A percentile compares a stretch with the other conserved stretches of the same genome.
Conservation (phyloP, 2,797 vertebrate genomes). For the Mustela erminea region DNA sequence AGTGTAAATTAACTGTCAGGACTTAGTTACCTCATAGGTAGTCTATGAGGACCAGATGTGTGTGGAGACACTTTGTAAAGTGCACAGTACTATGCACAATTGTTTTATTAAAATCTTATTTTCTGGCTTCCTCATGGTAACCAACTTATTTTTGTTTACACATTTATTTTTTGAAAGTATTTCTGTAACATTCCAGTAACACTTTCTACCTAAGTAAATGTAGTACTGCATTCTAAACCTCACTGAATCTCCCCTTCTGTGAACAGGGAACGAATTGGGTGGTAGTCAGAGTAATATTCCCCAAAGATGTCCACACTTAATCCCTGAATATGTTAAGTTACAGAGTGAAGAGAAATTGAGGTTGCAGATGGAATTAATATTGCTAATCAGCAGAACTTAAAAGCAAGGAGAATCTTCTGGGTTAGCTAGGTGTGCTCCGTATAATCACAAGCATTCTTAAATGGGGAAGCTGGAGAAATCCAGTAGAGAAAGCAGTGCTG, state of each 20-base stretch:
- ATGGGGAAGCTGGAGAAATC: neutral
- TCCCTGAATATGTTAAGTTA: neutral
- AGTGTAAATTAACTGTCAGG: neutral
- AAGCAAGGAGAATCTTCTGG: neutral
- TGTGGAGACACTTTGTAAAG: neutral
- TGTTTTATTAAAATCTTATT: conserved; percentile 21
- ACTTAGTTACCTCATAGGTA: neutral
- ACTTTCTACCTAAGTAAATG: neutral
- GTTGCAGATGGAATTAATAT: neutral
- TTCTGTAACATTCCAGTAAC: neutral
- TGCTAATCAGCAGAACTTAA: neutral
- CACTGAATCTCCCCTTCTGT: neutral
- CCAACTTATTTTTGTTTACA: conserved; percentile 16
- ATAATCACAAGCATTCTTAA: neutral
- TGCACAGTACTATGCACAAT: neutral
- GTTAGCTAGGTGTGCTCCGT: neutral
- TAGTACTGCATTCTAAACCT: neutral
- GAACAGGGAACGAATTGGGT: neutral
- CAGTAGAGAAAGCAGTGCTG: neutral
- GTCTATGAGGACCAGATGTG: neutral
- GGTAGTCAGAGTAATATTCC: neutral
- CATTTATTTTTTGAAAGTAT: neutral
- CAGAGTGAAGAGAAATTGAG: neutral
- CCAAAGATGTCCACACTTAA: neutral
- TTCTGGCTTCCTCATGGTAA: neutral